These are phyloP conservation scores for Protonibea diacanthus DNA, from an alignment of 2,797 vertebrate species.

Conservation along the genomic window DNA sequence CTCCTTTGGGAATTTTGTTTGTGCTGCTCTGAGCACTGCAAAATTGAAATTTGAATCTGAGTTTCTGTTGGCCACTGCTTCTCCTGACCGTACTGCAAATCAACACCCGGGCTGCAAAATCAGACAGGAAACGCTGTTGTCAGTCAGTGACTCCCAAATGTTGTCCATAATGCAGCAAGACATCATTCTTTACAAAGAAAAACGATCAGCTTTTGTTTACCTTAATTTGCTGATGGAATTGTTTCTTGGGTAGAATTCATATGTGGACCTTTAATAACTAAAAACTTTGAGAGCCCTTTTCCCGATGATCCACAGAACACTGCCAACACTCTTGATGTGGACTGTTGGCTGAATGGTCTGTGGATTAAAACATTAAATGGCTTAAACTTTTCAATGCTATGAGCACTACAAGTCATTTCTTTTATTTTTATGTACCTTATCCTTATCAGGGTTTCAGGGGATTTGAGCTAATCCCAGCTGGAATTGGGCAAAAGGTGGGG, in stretches of 20 bases:
- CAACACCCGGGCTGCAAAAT: not conserved
- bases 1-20: slow-evolving; percentile 5
- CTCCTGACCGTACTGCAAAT: not conserved
- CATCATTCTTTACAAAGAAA: not conserved
- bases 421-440: no score
- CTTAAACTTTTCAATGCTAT: not conserved
- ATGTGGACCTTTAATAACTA: not conserved
- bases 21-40: not conserved
- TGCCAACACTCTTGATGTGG: not conserved
- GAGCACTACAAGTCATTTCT: not conserved
- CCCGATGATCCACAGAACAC: not conserved
- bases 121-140: not conserved
- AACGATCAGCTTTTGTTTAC: no score
- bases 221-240: not conserved
- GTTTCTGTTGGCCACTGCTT: not conserved
- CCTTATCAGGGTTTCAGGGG: no score
- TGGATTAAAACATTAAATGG: not conserved
- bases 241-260: not conserved
- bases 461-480: no score
- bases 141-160: not conserved
- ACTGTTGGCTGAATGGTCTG: not conserved
- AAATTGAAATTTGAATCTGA: not conserved
- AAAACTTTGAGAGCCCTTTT: not conserved
- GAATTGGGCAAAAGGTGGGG: no score
- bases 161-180: not conserved